These are phyloP conservation scores for Centrocercus urophasianus DNA, from an alignment of 2,113 vertebrate genomes.

Conservation along the genomic window DNA sequence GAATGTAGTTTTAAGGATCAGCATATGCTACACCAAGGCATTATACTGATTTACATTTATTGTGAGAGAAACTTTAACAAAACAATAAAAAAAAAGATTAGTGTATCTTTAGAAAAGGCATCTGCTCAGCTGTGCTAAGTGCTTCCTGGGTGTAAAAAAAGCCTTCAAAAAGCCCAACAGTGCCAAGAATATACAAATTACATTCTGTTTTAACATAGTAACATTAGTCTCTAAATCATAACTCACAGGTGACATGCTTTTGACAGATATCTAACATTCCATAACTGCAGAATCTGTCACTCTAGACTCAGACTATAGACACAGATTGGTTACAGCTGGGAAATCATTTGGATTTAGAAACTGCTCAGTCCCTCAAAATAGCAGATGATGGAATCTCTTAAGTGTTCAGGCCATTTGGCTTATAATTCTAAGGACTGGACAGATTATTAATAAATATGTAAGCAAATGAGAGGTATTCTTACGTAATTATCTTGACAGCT, in stretches of 20 bases:
- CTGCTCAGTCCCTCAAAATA: neutral
- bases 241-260: neutral
- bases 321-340: neutral
- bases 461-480: constrained; percentile 11
- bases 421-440: neutral
- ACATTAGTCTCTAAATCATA: neutral
- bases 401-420: neutral
- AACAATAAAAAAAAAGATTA: neutral
- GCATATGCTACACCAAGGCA: neutral
- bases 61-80: neutral
- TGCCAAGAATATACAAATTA: neutral
- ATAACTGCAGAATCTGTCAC: too few species aligned
- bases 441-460: neutral
- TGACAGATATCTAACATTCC: neutral
- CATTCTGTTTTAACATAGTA: neutral
- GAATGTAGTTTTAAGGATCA: neutral
- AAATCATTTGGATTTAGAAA: neutral
- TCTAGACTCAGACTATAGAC: neutral
- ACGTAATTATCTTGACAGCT: constrained; percentile 74
- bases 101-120: neutral
- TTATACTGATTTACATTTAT: neutral
- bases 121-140: neutral
- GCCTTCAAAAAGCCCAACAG: neutral
- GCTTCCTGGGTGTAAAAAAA: neutral
- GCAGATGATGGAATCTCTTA: neutral